Base-by-base conservation (phyloP, 2,888 invertebrate genomes). In the Ypsolopha scabrella region DNA sequence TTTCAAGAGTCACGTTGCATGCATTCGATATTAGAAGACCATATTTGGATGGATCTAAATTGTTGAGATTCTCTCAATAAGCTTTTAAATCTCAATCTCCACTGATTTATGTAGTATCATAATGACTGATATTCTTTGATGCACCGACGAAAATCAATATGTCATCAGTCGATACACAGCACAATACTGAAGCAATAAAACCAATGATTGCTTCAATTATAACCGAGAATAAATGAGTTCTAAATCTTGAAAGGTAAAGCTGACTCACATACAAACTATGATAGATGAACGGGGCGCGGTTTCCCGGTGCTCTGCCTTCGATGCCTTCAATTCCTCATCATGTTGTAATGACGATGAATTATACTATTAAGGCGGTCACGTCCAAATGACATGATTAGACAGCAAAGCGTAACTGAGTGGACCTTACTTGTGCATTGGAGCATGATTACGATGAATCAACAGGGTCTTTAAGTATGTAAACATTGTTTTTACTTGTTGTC, bases 291-390 rank as follows among this genome's bases (percentile, higher is more conserved):
- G 50, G 50, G 57, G 55, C 55, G 55, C 14, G 8, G 24, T 24
- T 24, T 24, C 24, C 14, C 14, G 48, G 35, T 46, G 46, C 46
- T 9, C 7, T n/a, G 8, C 10, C 48, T n/a, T 55, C 65, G 58
- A 64, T 66, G 69, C 71, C 69, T 64, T 68, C 70, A 59, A 65
- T 64, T 65, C 60, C 55, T 65, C 64, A 66, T 68, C 65, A 62
- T 66, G 60, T 66, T 67, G 64, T 75, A 71, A 77, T 72, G 64
- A 70, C 67, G 63, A 74, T 68, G 73, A 76, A 77, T 74, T 72
- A 72, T 69, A 57, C 65, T 62, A 67, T 72, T 70, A 67, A 60
- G 60, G 58, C 60, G 56, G 61, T 62, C 63, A 56, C 52, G 57
- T 53, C 55, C 53, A 55, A 55, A 56, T 58, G 55, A 55, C 58